Evolutionary conservation across 2,888 invertebrate species (phyloP).

Genomic region (Syritta pipiens): DNA sequence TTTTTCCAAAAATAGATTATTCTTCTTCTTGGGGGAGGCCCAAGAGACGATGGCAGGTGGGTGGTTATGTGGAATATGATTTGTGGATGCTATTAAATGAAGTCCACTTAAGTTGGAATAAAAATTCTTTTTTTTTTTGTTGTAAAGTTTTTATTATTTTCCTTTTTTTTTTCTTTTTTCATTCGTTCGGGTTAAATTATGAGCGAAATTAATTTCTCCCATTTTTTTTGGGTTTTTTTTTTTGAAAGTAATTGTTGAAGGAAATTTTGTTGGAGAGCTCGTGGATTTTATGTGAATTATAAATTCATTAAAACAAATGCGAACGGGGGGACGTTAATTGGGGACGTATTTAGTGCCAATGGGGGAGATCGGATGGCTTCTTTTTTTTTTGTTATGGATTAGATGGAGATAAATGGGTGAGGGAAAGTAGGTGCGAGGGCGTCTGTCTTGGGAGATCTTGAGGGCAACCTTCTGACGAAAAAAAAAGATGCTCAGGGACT

Average conservation of each 20-base stretch:
- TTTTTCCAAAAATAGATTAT: too few species aligned
- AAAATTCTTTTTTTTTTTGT: too few species aligned
- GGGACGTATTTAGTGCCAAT: not conserved
- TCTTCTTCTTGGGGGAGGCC: too few species aligned
- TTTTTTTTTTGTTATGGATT: too few species aligned
- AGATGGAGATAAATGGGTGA: too few species aligned
- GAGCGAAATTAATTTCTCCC: slow-evolving; percentile 14
- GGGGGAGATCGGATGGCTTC: not conserved
- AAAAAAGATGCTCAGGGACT: too few species aligned
- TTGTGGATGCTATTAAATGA: slow-evolving; percentile 34
- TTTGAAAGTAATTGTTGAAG: slow-evolving; percentile 29
- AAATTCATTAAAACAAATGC: slow-evolving; percentile 19
- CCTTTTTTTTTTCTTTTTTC: not conserved
- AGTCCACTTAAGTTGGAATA: slow-evolving; percentile 33
- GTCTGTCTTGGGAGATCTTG: too few species aligned
- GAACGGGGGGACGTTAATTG: not conserved
- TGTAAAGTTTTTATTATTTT: slow-evolving; percentile 4
- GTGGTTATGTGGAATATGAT: slow-evolving; percentile 32
- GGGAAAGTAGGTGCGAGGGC: too few species aligned
- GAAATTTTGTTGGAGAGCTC: slow-evolving; percentile 4
- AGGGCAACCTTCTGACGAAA: too few species aligned
- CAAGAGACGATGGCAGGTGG: not conserved
- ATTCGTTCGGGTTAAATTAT: slow-evolving; percentile 11
- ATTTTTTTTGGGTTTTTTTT: not conserved
- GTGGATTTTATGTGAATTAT: slow-evolving; percentile 26